Conservation (phyloP, 2,797 vertebrate genomes). For the Anguilla anguilla region DNA sequence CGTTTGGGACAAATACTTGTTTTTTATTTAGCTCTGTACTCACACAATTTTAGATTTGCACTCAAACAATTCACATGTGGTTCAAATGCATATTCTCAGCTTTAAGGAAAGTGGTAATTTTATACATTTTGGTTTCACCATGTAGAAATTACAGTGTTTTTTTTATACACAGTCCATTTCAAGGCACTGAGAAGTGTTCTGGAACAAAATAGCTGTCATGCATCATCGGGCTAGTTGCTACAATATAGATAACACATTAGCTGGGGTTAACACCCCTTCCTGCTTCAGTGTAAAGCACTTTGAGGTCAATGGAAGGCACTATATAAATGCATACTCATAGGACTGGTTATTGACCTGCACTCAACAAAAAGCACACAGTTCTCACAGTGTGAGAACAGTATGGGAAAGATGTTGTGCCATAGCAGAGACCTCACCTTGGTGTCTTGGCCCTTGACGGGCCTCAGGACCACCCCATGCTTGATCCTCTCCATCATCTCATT, state of each 20-base stretch:
- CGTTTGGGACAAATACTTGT: background rate
- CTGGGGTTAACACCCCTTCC: background rate
- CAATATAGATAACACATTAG: background rate
- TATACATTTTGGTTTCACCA: background rate
- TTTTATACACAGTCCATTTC: too few relatives aligned
- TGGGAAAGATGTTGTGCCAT: background rate
- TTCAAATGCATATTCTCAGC: too few relatives aligned
- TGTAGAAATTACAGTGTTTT: too few relatives aligned
- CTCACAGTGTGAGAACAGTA: background rate
- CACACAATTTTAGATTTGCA: too few relatives aligned
- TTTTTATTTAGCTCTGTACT: background rate
- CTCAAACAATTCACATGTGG: too few relatives aligned
- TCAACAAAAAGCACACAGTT: background rate
- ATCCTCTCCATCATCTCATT: constrained; percentile 85
- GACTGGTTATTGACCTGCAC: background rate
- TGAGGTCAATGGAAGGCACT: background rate
- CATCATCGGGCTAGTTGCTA: background rate
- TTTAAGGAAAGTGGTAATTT: too few relatives aligned
- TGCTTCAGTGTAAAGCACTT: background rate
- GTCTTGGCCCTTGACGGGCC: constrained; percentile 76
- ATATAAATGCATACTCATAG: background rate
- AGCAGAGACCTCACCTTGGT: constrained; percentile 62
- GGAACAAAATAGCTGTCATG: background rate
- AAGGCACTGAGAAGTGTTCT: background rate
- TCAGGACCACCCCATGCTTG: constrained; percentile 77